Evolutionary conservation across 1,140 invertebrate species (phyloP).

Genomic region (Leptinotarsa defecta): DNA sequence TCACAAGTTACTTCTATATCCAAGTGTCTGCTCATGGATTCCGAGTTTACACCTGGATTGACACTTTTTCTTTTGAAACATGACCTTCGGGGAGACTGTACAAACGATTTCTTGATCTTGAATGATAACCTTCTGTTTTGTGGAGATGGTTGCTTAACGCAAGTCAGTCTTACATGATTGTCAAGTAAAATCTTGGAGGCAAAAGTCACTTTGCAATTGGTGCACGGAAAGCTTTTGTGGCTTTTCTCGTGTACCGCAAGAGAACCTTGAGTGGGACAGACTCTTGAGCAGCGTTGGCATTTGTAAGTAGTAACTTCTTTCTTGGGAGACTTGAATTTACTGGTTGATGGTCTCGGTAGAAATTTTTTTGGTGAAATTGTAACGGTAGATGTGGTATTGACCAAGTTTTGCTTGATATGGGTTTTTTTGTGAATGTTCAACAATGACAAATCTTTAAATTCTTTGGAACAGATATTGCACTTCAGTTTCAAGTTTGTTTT

Average conservation of each 20-base stretch:
- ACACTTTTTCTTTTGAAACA: not conserved
- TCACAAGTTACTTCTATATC: slow-evolving; percentile 37
- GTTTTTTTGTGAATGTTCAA: slow-evolving; percentile 46
- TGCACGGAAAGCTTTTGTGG: slow-evolving; percentile 44
- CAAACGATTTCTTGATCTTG: slow-evolving; percentile 39
- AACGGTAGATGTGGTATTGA: slow-evolving; percentile 40
- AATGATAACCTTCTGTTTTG: slow-evolving; percentile 33
- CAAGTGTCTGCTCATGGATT: not conserved
- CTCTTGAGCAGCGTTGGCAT: slow-evolving; percentile 42
- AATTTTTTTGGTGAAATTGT: slow-evolving; percentile 44
- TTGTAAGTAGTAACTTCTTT: slow-evolving; percentile 31
- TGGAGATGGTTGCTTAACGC: slow-evolving; percentile 41
- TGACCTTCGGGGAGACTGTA: slow-evolving; percentile 22
- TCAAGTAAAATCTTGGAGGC: slow-evolving; percentile 44
- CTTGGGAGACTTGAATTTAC: slow-evolving; percentile 21
- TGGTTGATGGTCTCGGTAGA: slow-evolving; percentile 16
- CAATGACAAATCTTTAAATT: slow-evolving; percentile 38
- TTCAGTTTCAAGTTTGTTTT: slow-evolving; percentile 20
- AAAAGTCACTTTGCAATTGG: slow-evolving; percentile 39
- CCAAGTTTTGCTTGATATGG: slow-evolving; percentile 48
- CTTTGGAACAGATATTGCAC: slow-evolving; percentile 45
- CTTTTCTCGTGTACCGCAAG: slow-evolving; percentile 41
- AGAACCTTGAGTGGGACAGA: slow-evolving; percentile 37
- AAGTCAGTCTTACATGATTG: slow-evolving; percentile 41
- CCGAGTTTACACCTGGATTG: not conserved